These are phyloP conservation scores for Serinus canaria DNA, from an alignment of 2,113 vertebrate genomes.

Conservation along the genomic window DNA sequence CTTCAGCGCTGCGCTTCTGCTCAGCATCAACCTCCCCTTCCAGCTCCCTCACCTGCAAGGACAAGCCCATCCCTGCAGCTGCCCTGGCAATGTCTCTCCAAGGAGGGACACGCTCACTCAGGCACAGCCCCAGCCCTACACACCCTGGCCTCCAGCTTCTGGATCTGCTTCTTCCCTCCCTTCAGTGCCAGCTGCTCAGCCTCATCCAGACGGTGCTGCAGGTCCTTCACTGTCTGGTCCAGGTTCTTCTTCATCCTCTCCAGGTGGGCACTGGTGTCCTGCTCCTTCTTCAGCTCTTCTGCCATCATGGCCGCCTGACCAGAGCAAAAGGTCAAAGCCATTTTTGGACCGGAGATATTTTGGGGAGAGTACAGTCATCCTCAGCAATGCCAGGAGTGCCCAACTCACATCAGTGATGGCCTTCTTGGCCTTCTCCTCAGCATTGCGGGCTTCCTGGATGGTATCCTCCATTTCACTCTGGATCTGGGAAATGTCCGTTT, in stretches of 20 bases:
- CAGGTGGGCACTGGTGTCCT: slow-evolving; percentile 85
- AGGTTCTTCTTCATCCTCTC: slow-evolving; percentile 81
- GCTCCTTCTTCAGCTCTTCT: slow-evolving; percentile 91
- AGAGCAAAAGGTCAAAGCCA: no score
- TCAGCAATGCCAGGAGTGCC: no score
- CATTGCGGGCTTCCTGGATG: slow-evolving; percentile 78
- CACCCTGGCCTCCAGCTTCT: slow-evolving; percentile 73
- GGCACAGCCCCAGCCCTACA: no score
- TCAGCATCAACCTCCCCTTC: no score
- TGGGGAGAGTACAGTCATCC: no score
- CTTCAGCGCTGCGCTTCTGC: no score
- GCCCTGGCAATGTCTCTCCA: no score
- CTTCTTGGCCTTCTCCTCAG: slow-evolving; percentile 81
- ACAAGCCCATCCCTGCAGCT: no score
- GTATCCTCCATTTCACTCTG: slow-evolving; percentile 69
- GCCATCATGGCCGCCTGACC: slow-evolving; percentile 84
- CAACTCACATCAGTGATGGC: slow-evolving; percentile 77
- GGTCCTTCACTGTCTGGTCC: slow-evolving; percentile 72
- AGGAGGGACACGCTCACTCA: no score
- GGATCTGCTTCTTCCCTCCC: slow-evolving; percentile 74
- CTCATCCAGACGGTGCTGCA: slow-evolving; percentile 70
- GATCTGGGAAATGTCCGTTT: slow-evolving; percentile 70
- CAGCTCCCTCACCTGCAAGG: no score
- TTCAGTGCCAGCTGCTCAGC: slow-evolving; percentile 74
- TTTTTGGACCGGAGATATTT: no score